Conservation (phyloP, 2,797 vertebrate species). For the Enteromius fasciolatus region DNA sequence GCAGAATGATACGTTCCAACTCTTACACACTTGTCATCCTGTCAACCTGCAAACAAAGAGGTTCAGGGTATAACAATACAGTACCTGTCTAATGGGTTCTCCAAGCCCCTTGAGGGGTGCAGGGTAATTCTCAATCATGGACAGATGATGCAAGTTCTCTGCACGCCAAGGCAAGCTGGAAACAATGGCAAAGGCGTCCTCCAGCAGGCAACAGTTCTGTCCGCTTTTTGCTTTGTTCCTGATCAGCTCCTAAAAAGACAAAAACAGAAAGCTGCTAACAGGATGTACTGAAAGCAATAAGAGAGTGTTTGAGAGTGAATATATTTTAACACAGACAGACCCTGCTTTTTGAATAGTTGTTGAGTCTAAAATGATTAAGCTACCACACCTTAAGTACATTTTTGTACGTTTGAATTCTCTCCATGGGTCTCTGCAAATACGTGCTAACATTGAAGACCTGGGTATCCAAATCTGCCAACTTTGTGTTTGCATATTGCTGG, state of each 20-base stretch:
- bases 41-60: background rate
- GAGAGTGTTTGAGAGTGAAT: background rate
- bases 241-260: constrained; percentile 85
- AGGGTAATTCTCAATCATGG: constrained; percentile 93
- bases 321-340: background rate
- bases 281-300: background rate
- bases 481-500: constrained; percentile 81
- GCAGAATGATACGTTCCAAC: background rate
- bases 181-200: constrained; percentile 91
- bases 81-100: constrained; percentile 92
- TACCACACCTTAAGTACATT: constrained; percentile 86
- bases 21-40: background rate
- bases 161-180: constrained; percentile 89
- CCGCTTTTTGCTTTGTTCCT: constrained; percentile 91
- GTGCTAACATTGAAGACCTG: constrained; percentile 82
- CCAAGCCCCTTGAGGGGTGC: constrained; percentile 90
- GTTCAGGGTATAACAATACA: background rate
- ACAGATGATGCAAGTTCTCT: constrained; percentile 90
- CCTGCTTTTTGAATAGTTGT: background rate
- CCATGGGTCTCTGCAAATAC: constrained; percentile 90
- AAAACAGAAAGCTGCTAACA: background rate
- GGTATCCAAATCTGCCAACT: constrained; percentile 69
- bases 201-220: constrained; percentile 88
- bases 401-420: constrained; percentile 92
- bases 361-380: background rate